These are phyloP conservation scores for Alsophila aescularia DNA, from an alignment of 2,888 invertebrate genomes.

Conservation along the genomic window DNA sequence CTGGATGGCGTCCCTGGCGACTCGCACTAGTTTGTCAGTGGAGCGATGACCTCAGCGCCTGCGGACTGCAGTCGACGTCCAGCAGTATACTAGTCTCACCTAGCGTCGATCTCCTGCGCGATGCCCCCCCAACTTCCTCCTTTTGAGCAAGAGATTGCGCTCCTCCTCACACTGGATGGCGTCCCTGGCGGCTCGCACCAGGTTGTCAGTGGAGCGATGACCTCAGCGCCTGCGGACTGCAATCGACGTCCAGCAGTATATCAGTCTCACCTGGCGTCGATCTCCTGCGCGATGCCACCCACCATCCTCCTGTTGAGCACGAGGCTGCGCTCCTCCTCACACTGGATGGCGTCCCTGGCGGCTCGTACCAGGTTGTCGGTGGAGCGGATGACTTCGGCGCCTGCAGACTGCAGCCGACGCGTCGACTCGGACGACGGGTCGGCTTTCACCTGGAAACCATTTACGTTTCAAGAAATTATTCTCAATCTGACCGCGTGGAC, in stretches of 20 bases:
- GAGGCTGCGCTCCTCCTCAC: slow-evolving; percentile 95
- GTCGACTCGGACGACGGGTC: slow-evolving; percentile 98
- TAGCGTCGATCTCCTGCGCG: slow-evolving; percentile 97
- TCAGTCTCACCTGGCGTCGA: slow-evolving; percentile 92
- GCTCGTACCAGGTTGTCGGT: slow-evolving; percentile 98
- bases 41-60: slow-evolving; percentile 98
- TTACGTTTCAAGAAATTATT: too few species aligned
- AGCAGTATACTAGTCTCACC: too few species aligned
- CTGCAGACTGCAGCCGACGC: slow-evolving; percentile 95
- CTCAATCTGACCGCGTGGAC: too few species aligned
- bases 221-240: slow-evolving; percentile 97
- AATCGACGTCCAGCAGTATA: too few species aligned
- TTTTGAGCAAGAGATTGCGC: slow-evolving; percentile 94
- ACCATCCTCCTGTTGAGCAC: slow-evolving; percentile 97
- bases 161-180: slow-evolving; percentile 97
- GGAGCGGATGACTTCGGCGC: slow-evolving; percentile 98
- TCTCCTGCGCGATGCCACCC: slow-evolving; percentile 98
- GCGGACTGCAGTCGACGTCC: slow-evolving; percentile 95
- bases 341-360: slow-evolving; percentile 95
- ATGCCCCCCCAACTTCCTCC: slow-evolving; percentile 98
- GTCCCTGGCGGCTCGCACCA: slow-evolving; percentile 97
- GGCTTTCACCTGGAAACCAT: slow-evolving; percentile 93
- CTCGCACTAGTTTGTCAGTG: slow-evolving; percentile 97
- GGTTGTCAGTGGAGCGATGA: slow-evolving; percentile 98
- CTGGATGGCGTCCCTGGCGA: slow-evolving; percentile 96